Percentiles rank a stretch among this genome's conserved stretches.
Evolutionary conservation across 2,888 invertebrate species (phyloP).

Genomic region (Pasiphila rectangulata): DNA sequence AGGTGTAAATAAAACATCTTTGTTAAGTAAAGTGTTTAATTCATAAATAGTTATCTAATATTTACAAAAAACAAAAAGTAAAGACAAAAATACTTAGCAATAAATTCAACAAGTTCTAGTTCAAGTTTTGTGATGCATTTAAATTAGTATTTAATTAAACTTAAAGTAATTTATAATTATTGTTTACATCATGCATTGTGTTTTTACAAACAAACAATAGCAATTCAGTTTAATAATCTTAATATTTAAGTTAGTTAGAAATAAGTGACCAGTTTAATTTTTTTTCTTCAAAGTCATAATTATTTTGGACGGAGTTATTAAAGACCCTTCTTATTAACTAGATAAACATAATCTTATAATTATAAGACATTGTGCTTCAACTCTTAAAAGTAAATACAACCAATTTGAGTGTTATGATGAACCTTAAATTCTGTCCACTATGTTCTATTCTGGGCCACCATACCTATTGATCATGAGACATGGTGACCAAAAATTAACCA

Average conservation of each 20-base stretch:
- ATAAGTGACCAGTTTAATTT: no score
- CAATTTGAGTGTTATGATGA: not conserved
- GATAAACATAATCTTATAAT: not conserved
- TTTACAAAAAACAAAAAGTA: conserved; percentile 27
- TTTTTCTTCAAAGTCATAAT: not conserved
- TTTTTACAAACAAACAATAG: no score
- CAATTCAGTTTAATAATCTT: no score
- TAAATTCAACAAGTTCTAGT: conserved; percentile 19
- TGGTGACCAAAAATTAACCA: not conserved
- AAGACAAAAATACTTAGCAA: not conserved
- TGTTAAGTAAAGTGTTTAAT: conserved; percentile 33
- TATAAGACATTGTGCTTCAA: not conserved
- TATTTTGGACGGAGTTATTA: conserved; percentile 1
- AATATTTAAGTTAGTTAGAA: no score
- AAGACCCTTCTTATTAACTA: not conserved
- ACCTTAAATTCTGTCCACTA: not conserved
- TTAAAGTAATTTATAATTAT: not conserved
- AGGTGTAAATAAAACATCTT: conserved; percentile 32
- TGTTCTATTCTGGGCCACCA: not conserved
- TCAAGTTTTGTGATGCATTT: conserved; percentile 18
- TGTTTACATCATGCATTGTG: no score
- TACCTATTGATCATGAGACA: not conserved
- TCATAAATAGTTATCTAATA: conserved; percentile 35
- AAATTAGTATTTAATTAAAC: not conserved
- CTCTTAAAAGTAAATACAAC: conserved; percentile 2